Base-by-base conservation (phyloP, 1,140 invertebrate species). In the Wiebesia pumilae region DNA sequence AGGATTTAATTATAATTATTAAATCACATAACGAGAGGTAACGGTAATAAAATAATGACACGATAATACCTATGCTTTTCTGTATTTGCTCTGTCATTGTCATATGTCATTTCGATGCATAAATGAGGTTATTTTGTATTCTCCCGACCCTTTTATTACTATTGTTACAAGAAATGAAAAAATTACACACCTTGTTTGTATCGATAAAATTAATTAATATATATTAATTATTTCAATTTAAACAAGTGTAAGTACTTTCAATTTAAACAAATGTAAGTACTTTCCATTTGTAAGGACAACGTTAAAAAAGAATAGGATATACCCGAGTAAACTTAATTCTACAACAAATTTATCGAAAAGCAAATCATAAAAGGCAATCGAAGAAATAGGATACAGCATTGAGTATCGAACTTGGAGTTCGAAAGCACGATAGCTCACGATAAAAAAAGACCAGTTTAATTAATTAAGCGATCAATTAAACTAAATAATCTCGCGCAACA, bases 401-500 rank as follows among this genome's bases (percentile, higher is more conserved):
- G 35, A 43, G 6, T 10, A 38, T 75, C 21, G 6, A 75, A 24
- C 3, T 27, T 75, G 24, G 58, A 62, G 6, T 27, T 62, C 24
- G 27, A 62, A 62, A 62, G 58, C 58, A 62, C 4, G 4, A 62
- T 62, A 62, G 10, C 27, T 27, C 14, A 6, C n/a, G 67, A 73
- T 73, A 83, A 77, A 69, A 43, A 30, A 65, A 40, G 77, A 80
- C 84, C 77, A 85, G 43, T 80, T 85, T 54, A 85, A 85, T 85
- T 85, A 80, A 85, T 69, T 80, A 85, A 85, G 21, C 65, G 43
- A 80, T 79, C 84, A 80, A 85, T 85, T 80, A 69, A 51, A 40
- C 38, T 24, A 47, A 84, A 77, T 84, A 77, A 84, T 84, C 71
- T 77, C 62, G 38, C 35, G 58, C 58, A 24, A 51, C 47, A 51